Evolutionary conservation across 1,140 invertebrate genomes (phyloP).

Genomic region (Drosophila tropicalis): DNA sequence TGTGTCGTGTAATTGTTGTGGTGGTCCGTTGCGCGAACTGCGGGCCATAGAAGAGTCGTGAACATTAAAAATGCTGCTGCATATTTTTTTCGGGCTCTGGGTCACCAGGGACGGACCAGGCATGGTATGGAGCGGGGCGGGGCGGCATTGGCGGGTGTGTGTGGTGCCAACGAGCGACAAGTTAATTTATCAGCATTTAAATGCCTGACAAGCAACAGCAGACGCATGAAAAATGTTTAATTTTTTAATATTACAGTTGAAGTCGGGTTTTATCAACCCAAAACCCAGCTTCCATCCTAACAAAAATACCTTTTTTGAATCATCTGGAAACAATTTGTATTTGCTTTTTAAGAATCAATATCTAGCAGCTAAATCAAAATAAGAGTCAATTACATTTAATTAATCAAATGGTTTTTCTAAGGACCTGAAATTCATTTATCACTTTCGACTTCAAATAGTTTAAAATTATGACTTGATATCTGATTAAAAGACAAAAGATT

Average conservation of each 20-base stretch:
- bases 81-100: slow-evolving; percentile 43
- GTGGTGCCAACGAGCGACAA: slow-evolving; percentile 43
- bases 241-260: slow-evolving; percentile 54
- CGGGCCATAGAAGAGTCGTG: slow-evolving; percentile 22
- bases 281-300: background rate
- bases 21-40: slow-evolving; percentile 29
- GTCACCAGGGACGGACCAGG: slow-evolving; percentile 5
- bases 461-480: too few species aligned
- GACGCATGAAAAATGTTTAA: slow-evolving; percentile 37
- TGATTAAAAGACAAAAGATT: too few species aligned
- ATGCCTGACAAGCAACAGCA: slow-evolving; percentile 61
- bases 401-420: too few species aligned
- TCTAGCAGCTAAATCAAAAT: too few species aligned
- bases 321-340: too few species aligned
- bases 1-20: slow-evolving; percentile 71
- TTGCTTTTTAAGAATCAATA: too few species aligned
- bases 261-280: slow-evolving; percentile 30
- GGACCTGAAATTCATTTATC: too few species aligned
- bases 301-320: background rate
- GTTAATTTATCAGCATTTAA: slow-evolving; percentile 81
- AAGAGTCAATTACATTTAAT: too few species aligned
- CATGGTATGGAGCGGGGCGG: slow-evolving; percentile 16
- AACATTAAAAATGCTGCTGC: slow-evolving; percentile 70
- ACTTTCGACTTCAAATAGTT: too few species aligned
- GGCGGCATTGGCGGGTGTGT: slow-evolving; percentile 1